These are phyloP conservation scores for Spatula versicolor DNA, from an alignment of 2,797 vertebrate genomes.

Conservation along the genomic window DNA sequence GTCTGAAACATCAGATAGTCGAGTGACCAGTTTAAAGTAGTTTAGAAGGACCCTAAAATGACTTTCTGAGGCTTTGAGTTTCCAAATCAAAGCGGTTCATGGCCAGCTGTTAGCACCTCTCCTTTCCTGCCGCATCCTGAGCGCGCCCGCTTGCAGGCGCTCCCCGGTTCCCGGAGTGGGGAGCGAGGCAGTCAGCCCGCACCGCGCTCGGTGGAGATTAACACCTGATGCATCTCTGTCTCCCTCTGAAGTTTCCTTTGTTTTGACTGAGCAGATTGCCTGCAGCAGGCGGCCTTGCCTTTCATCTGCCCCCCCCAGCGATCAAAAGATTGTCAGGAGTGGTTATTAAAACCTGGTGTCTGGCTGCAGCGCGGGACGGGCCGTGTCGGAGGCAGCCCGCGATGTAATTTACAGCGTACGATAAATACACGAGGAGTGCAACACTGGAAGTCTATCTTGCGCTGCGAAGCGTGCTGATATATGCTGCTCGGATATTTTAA, in stretches of 20 bases:
- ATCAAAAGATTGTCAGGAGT: constrained; percentile 68
- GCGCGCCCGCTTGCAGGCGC: rapidly evolving
- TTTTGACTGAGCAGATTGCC: constrained; percentile 70
- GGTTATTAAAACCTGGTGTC: constrained; percentile 66
- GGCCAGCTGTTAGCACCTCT: background rate
- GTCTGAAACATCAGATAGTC: background rate
- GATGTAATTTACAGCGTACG: constrained; percentile 65
- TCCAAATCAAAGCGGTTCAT: background rate
- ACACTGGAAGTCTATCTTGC: constrained; percentile 50
- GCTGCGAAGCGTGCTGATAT: constrained; percentile 66
- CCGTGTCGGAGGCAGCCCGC: constrained; percentile 11
- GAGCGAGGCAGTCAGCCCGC: background rate
- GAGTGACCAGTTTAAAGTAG: background rate
- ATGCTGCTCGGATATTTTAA: constrained; percentile 77
- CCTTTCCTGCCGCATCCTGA: background rate
- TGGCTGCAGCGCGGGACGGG: constrained; percentile 17
- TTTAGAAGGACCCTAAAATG: background rate
- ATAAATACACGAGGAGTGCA: constrained; percentile 55
- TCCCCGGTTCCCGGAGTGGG: background rate
- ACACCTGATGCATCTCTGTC: constrained; percentile 73
- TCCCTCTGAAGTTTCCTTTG: constrained; percentile 73
- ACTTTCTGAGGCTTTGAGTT: background rate
- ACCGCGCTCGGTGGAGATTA: constrained; percentile 48
- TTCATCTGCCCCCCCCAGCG: constrained; percentile 67
- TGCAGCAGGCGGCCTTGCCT: constrained; percentile 64